Percentiles rank a stretch among this genome's conserved stretches.
Evolutionary conservation across 2,113 vertebrate genomes (phyloP).

Genomic region (Psittacara wagleri): DNA sequence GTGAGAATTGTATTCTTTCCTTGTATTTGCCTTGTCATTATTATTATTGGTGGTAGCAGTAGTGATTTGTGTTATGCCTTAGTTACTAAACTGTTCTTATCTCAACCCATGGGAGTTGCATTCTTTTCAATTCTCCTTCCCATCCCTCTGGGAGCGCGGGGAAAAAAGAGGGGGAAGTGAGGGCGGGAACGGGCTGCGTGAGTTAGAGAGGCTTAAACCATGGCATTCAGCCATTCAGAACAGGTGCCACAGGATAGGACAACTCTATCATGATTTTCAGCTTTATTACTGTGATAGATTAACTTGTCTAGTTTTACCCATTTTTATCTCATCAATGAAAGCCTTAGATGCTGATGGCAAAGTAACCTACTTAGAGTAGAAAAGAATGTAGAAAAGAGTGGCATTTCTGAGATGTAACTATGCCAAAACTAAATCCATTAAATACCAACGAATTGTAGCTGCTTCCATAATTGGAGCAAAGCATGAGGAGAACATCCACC

Average conservation of each 20-base stretch:
- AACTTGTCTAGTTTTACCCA: not conserved
- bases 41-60: no score
- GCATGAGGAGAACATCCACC: fast-evolving
- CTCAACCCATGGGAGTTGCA: no score
- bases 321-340: not conserved
- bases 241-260: not conserved
- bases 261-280: not conserved
- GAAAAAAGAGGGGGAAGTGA: no score
- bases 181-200: no score
- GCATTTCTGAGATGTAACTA: not conserved
- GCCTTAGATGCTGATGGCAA: not conserved
- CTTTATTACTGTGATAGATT: not conserved
- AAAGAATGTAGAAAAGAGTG: not conserved
- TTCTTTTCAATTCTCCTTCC: no score
- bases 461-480: not conserved
- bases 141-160: no score
- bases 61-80: no score
- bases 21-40: no score
- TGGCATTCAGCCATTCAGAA: not conserved
- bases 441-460: not conserved
- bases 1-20: no score
- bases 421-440: not conserved
- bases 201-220: no score
- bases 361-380: not conserved
- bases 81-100: no score